These are phyloP conservation scores for Iphiclides podalirius DNA, from an alignment of 2,888 invertebrate species.

Conservation along the genomic window DNA sequence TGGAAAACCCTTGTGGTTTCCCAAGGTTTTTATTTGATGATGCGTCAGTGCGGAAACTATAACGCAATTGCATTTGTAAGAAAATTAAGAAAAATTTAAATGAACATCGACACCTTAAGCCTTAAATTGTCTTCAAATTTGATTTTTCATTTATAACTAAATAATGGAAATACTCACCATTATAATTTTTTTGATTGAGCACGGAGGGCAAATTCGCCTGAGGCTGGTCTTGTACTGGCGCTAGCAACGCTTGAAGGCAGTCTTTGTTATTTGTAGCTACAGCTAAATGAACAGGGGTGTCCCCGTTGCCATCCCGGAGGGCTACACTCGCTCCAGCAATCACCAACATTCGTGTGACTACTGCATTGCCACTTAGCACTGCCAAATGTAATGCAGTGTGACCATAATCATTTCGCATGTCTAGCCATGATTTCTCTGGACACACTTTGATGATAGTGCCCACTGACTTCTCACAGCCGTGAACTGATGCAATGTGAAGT, in stretches of 20 bases:
- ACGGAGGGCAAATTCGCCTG: constrained; percentile 70
- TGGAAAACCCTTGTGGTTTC: background rate
- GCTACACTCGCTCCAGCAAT: constrained; percentile 87
- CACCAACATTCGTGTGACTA: constrained; percentile 87
- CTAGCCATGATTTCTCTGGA: constrained; percentile 87
- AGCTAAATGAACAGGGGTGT: constrained; percentile 93
- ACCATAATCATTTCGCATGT: constrained; percentile 89
- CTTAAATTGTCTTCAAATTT: too few species aligned
- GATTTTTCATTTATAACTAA: too few species aligned
- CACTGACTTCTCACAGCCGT: constrained; percentile 86
- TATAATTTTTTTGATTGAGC: constrained; percentile 91
- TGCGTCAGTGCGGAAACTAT: constrained; percentile 6
- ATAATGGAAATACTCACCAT: too few species aligned
- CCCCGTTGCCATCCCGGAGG: constrained; percentile 86
- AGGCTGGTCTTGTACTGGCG: constrained; percentile 75
- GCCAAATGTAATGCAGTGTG: constrained; percentile 94
- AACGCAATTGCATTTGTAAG: too few species aligned
- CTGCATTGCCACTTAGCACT: constrained; percentile 86
- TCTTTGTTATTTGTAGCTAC: constrained; percentile 84
- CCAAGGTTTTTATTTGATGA: constrained; percentile 5
- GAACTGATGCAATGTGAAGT: constrained; percentile 91
- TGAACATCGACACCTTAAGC: too few species aligned
- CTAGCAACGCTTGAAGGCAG: constrained; percentile 86
- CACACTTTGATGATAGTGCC: constrained; percentile 87
- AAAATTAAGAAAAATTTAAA: too few species aligned